Percentiles rank a stretch among this genome's conserved stretches.
phyloP scores from a whole-genome alignment of 2,797 vertebrate species.

The Caiman crocodilus region DNA sequence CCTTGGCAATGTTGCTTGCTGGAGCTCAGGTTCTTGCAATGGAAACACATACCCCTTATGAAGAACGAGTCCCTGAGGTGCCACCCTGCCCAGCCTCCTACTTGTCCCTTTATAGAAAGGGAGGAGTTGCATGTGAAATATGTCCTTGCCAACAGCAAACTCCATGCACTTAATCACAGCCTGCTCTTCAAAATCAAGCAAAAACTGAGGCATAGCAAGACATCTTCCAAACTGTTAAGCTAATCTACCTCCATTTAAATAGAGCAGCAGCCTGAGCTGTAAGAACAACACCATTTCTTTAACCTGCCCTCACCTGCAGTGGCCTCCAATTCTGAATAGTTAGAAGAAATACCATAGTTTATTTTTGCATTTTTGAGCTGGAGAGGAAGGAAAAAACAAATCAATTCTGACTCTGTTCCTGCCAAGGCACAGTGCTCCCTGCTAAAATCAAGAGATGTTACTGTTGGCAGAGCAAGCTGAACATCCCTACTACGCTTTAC shows the following conservation, averaged over 20 bases:
- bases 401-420: constrained; percentile 21
- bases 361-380: constrained; percentile 48
- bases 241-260: neutral
- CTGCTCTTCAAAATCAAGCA: constrained; percentile 41
- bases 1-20: constrained; percentile 62
- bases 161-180: neutral
- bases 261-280: neutral
- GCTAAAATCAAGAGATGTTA: constrained; percentile 64
- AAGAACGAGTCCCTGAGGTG: no score
- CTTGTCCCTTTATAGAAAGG: no score
- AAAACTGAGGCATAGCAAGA: neutral
- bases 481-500: constrained; percentile 44
- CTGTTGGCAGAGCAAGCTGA: constrained; percentile 58
- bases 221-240: neutral
- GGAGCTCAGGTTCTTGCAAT: constrained; percentile 26
- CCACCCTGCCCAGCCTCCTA: no score
- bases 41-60: constrained; percentile 14
- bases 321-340: constrained; percentile 8
- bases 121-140: no score
- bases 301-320: neutral
- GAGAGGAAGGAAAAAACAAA: constrained; percentile 50
- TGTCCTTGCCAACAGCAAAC: neutral
- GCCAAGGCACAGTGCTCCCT: constrained; percentile 61
- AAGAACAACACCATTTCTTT: neutral
- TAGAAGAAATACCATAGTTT: neutral